A percentile compares a stretch with the other conserved stretches of the same genome.
Evolutionary conservation across 2,888 invertebrate species (phyloP).

Genomic region (Cryptocephalus primarius): DNA sequence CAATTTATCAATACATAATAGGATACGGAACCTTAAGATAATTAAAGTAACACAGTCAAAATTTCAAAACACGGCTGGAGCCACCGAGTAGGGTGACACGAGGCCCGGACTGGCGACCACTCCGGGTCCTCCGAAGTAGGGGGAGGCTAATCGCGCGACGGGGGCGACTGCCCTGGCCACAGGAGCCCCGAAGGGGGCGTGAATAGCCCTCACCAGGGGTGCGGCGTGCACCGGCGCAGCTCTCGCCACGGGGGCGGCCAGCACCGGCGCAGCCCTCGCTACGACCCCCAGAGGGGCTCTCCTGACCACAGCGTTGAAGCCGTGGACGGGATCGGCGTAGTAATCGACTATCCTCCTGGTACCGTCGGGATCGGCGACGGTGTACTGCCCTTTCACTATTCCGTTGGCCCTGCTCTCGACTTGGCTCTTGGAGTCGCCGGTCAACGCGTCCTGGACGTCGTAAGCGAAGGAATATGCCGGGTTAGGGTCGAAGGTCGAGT

Average conservation of each 20-base stretch:
- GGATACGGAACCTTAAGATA: not conserved
- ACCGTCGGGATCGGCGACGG: conserved; percentile 45
- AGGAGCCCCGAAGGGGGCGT: conserved; percentile 4
- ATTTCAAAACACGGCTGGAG: conserved; percentile 6
- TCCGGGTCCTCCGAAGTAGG: conserved; percentile 9
- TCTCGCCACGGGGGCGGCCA: conserved; percentile 33
- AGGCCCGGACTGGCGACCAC: conserved; percentile 16
- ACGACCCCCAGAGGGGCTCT: conserved; percentile 36
- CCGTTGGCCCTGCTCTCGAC: conserved; percentile 44
- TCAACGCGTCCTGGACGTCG: conserved; percentile 43
- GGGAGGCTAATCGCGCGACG: conserved; percentile 9
- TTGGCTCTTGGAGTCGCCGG: conserved; percentile 46
- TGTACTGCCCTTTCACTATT: conserved; percentile 45
- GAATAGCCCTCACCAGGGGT: conserved; percentile 8
- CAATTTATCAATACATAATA: not conserved
- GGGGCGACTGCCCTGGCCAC: conserved; percentile 8
- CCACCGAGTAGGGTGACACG: conserved; percentile 11
- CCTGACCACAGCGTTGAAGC: conserved; percentile 48
- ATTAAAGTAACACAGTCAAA: conserved; percentile 1
- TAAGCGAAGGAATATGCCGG: conserved; percentile 46
- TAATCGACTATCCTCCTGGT: conserved; percentile 45
- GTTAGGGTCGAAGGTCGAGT: conserved; percentile 40
- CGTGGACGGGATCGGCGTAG: conserved; percentile 46
- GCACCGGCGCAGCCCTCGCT: conserved; percentile 9
- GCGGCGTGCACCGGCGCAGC: conserved; percentile 33